Evolutionary conservation across 1,140 invertebrate genomes (phyloP), one percentile per base, ranked within the genome.

Genomic region (Heliconius congener): DNA sequence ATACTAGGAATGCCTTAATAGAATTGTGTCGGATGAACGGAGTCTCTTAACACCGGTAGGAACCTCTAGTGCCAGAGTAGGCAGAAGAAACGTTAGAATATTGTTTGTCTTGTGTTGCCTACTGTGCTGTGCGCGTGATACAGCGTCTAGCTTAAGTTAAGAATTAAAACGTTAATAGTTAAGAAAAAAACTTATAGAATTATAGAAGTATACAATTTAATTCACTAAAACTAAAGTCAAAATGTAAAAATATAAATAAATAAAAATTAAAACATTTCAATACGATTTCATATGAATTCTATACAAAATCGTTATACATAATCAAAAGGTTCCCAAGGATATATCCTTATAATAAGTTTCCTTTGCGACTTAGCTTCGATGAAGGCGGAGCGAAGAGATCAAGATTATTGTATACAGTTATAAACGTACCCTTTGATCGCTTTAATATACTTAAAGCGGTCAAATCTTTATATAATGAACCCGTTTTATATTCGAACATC

Each of bases 391-490:
- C 60, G 13, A 66, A 30, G 11, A 66, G 55, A 60, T 60, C 8
- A 60, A 60, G 60, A 66, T 66, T 66, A 66, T 30, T 66, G 27
- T 66, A 66, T 66, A 60, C 57, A 60, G 9, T 23, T 11, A 66
- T 66, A 66, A 30, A 66, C 23, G 23, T 66, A 30, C 27, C 60
- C 23, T 66, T 66, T 66, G 60, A 30, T 66, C 60, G 27, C 9
- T 66, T 66, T 66, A 30, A 66, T n/a, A 30, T 66, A 66, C 60
- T 16, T 16, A 46, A 16, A 46, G 13, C 42, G 42, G 16, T 46
- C 16, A 66, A 30, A 66, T 30, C 27, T 66, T 30, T 66, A 66
- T 30, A 66, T 66, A 66, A 66, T 66, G 60, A 30, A 66, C 13
- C 16, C 27, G 23, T 66, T 66, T 66, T 66, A 30, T 66, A 2